phyloP scores from a whole-genome alignment of 2,888 invertebrate species.

The Dynastes tityus region DNA sequence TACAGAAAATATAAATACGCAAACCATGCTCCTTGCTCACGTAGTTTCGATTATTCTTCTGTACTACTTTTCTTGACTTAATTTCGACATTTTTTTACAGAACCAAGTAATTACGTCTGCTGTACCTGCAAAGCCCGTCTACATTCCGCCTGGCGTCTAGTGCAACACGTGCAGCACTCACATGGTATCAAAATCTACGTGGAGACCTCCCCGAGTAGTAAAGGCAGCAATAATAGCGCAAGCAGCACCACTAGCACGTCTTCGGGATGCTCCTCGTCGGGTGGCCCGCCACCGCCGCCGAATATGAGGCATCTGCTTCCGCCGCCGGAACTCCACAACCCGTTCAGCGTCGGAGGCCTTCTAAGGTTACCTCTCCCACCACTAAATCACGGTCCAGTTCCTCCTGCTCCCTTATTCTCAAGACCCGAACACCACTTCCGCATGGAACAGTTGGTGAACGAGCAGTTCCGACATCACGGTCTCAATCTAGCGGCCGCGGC shows the following conservation, averaged over 20 bases:
- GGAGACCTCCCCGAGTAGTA: constrained; percentile 73
- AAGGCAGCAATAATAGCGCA: constrained; percentile 60
- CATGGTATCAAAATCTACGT: constrained; percentile 96
- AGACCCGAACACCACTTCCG: constrained; percentile 86
- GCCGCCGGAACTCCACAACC: constrained; percentile 83
- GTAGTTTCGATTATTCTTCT: neutral
- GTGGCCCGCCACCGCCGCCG: constrained; percentile 73
- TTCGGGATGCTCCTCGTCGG: constrained; percentile 70
- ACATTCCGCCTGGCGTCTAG: constrained; percentile 94
- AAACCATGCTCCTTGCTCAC: too few species aligned
- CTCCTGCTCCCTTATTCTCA: constrained; percentile 82
- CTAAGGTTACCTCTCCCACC: constrained; percentile 85
- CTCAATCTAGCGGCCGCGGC: constrained; percentile 84
- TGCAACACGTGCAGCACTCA: constrained; percentile 95
- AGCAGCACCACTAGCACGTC: constrained; percentile 68
- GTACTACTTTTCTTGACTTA: constrained; percentile 2
- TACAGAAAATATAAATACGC: too few species aligned
- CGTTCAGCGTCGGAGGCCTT: constrained; percentile 82
- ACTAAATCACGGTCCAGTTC: constrained; percentile 80
- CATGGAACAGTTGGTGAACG: constrained; percentile 88
- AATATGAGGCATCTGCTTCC: constrained; percentile 79
- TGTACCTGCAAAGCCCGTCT: constrained; percentile 94
- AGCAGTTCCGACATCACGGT: constrained; percentile 87
- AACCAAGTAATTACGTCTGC: constrained; percentile 95
- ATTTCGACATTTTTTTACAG: constrained; percentile 75